Percentiles rank a stretch among this genome's conserved stretches.
Evolutionary conservation across 2,888 invertebrate genomes (phyloP).

Genomic region (Rotaria magnacalcarata): DNA sequence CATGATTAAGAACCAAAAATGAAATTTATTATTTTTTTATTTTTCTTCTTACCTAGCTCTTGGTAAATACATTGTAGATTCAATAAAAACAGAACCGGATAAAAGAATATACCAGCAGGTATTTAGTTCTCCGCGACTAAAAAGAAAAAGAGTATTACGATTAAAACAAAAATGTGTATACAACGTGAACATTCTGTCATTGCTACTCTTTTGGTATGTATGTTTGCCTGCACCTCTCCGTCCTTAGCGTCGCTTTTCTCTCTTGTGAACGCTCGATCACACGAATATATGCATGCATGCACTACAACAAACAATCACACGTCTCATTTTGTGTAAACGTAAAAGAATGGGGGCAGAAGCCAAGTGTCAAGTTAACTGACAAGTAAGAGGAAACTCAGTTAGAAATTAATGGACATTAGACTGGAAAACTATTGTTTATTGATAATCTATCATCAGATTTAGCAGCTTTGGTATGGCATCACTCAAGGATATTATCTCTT

Average conservation of each 20-base stretch:
- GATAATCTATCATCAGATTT: background rate
- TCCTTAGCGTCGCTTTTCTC: background rate
- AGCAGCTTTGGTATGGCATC: background rate
- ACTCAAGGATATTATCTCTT: background rate
- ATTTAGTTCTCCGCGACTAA: conserved; percentile 73
- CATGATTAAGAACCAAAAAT: conserved; percentile 26
- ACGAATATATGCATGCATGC: background rate
- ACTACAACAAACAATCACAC: background rate
- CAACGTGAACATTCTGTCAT: background rate
- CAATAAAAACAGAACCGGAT: conserved; percentile 77
- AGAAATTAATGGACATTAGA: background rate
- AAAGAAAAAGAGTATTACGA: conserved; percentile 46
- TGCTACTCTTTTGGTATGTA: background rate
- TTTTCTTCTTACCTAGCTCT: conserved; percentile 66
- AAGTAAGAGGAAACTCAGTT: background rate
- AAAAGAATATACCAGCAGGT: conserved; percentile 78
- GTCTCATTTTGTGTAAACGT: background rate
- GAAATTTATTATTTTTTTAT: background rate
- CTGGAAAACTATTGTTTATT: background rate
- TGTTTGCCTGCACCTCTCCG: background rate
- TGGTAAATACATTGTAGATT: conserved; percentile 78
- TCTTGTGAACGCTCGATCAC: background rate
- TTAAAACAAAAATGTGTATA: background rate
- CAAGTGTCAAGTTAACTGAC: background rate
- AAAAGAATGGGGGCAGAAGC: background rate